phyloP scores from a whole-genome alignment of 1,140 invertebrate genomes.

The Orchestia grillus region DNA sequence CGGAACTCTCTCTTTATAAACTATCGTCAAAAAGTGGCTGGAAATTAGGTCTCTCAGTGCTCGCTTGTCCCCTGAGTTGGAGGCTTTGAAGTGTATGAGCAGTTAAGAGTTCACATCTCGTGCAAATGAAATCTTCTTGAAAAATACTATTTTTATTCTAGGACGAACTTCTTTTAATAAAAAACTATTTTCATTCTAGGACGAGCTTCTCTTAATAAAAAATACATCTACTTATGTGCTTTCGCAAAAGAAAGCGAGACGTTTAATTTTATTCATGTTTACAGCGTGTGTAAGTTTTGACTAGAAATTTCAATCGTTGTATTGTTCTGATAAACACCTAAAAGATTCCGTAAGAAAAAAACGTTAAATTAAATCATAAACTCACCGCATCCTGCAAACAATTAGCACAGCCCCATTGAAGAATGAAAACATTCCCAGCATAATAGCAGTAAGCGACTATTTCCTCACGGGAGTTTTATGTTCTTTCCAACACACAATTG shows the following conservation, averaged over 20 bases:
- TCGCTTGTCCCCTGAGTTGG: not conserved
- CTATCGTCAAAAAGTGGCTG: not conserved
- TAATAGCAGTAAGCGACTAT: not conserved
- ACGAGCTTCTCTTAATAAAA: not conserved
- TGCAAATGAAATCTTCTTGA: not conserved
- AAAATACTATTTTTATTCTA: not conserved
- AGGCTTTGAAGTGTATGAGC: not conserved
- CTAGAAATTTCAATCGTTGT: too few relatives aligned
- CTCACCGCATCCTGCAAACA: not conserved
- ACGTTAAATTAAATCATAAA: not conserved
- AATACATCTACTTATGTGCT: too few relatives aligned
- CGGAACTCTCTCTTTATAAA: not conserved
- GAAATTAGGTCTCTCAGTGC: not conserved
- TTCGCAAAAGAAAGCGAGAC: too few relatives aligned
- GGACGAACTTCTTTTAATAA: not conserved
- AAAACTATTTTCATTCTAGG: not conserved
- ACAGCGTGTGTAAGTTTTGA: too few relatives aligned
- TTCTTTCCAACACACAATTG: not conserved
- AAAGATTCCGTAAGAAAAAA: not conserved
- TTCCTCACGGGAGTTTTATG: not conserved
- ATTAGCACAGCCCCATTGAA: not conserved
- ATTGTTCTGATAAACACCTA: too few relatives aligned
- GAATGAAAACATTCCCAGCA: not conserved
- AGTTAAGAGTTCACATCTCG: not conserved
- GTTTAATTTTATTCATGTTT: too few relatives aligned